Base-by-base conservation (phyloP, 2,797 vertebrate species). In the Threskiornis aethiopicus region DNA sequence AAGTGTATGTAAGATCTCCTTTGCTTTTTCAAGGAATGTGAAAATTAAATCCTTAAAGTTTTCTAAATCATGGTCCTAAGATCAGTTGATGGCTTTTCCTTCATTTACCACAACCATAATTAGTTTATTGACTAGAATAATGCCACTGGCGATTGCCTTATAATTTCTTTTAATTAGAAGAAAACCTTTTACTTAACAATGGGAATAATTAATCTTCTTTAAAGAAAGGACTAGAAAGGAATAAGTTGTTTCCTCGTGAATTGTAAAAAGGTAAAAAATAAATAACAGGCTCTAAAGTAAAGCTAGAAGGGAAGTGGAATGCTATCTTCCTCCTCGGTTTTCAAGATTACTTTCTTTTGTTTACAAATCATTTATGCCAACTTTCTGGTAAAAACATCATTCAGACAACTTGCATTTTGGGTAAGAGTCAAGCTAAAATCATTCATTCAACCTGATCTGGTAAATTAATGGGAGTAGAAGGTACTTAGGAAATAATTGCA, bases 131-230 rank as follows among this genome's bases (percentile, higher is more conserved):
- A 97, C 94, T 84, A 84, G 44, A 90, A 84, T 84, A 89, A 91
- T 92, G 79, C 21, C 73, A 81, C 65, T 64, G 39, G 57, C 90
- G 76, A 97, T 94, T 49, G 51, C 51, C 54, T 78, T 94, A 83
- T 91, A 95, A 95, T 97, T 96, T 93, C 57, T 73, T 96, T 96
- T 96, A 97, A 96, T 94, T 96, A 92, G 84, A 94, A 91, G 75
- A 91, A 94, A 96, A 54, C 24, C 71, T 85, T 86, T 94, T 94
- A 84, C 26, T 94, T 95, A 94, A 93, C 84, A 96, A 88, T 83
- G 52, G 81, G 96, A 96, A 96, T 77, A 96, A 96, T 96, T 93
- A 92, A 90, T 93, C 79, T 96, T 24, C 70, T 94, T 97, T 90
- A 95, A 94, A 78, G 51, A 95, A 94, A 62, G 44, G 39, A 89